These are phyloP conservation scores for Leptonema lineaticorne DNA, from an alignment of 1,140 invertebrate species.

Conservation along the genomic window DNA sequence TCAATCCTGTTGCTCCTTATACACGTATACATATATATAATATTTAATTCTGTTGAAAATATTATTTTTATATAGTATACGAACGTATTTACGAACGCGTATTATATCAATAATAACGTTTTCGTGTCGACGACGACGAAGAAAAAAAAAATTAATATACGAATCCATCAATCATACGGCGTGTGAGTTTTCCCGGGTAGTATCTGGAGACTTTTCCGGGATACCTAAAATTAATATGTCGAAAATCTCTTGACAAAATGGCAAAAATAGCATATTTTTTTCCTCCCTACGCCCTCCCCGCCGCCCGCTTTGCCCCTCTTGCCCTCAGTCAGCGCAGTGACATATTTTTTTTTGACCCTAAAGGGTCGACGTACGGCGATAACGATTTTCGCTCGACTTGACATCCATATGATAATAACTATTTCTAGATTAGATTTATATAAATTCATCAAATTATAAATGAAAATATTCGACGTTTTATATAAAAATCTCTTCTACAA, in stretches of 20 bases:
- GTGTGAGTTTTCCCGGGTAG: background rate
- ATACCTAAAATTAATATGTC: slow-evolving; percentile 8
- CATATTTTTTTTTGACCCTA: background rate
- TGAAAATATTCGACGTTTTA: background rate
- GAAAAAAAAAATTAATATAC: slow-evolving; percentile 20
- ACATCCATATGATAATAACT: background rate
- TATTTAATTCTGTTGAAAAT: background rate
- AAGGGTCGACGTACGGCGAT: slow-evolving; percentile 1
- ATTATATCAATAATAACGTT: slow-evolving; percentile 9
- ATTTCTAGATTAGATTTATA: slow-evolving; percentile 1
- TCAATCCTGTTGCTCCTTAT: slow-evolving; percentile 4
- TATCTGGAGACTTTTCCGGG: background rate
- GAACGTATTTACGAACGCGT: background rate
- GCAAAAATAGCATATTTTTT: slow-evolving; percentile 3
- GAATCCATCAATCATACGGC: slow-evolving; percentile 7
- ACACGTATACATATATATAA: background rate
- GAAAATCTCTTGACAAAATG: background rate
- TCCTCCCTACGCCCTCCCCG: too few relatives aligned
- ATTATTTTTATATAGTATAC: too few relatives aligned
- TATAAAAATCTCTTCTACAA: too few relatives aligned
- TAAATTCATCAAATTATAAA: background rate
- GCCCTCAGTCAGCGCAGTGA: too few relatives aligned
- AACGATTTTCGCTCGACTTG: slow-evolving; percentile 6
- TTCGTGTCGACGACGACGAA: slow-evolving; percentile 8
- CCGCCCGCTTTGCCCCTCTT: too few relatives aligned